A percentile compares a stretch with the other conserved stretches of the same genome.
phyloP scores from a whole-genome alignment of 2,888 invertebrate genomes.

The Oscheius myriophilus region DNA sequence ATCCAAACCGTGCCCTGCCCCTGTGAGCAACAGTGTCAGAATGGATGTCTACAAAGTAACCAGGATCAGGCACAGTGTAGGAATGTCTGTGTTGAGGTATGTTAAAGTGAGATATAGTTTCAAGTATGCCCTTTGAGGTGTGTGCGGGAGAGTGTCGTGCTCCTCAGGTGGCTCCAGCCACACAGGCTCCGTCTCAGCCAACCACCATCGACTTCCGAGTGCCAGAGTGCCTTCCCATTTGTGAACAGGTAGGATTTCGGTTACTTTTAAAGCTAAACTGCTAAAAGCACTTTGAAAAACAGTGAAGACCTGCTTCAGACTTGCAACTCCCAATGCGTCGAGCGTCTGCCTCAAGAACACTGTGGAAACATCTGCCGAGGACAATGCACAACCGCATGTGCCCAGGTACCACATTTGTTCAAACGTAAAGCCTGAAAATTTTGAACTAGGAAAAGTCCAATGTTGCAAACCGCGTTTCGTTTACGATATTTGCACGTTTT shows the following conservation, averaged over 20 bases:
- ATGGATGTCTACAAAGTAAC: conserved; percentile 46
- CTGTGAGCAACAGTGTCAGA: conserved; percentile 46
- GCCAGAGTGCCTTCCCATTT: conserved; percentile 53
- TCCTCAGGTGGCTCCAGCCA: conserved; percentile 21
- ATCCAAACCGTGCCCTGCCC: conserved; percentile 33
- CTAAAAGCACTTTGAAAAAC: neutral
- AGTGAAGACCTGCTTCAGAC: conserved; percentile 35
- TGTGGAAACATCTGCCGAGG: conserved; percentile 45
- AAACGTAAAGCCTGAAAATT: too few relatives aligned
- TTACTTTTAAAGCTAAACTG: neutral
- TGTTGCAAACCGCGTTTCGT: too few relatives aligned
- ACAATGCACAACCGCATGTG: conserved; percentile 44
- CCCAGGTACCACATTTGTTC: conserved; percentile 21
- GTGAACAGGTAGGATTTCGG: conserved; percentile 39
- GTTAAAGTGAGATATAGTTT: neutral
- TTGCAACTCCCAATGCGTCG: conserved; percentile 53
- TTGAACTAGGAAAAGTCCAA: too few relatives aligned
- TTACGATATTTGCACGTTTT: too few relatives aligned
- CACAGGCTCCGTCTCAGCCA: conserved; percentile 7
- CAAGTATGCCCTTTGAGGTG: conserved; percentile 25
- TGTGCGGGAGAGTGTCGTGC: conserved; percentile 45
- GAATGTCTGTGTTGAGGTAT: conserved; percentile 42
- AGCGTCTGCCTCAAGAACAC: conserved; percentile 50
- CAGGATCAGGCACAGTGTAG: conserved; percentile 37
- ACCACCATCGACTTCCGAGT: conserved; percentile 48